Evolutionary conservation across 2,888 invertebrate genomes (phyloP), one percentile per base, ranked within the genome.

Genomic region (Syrista parreyssii): DNA sequence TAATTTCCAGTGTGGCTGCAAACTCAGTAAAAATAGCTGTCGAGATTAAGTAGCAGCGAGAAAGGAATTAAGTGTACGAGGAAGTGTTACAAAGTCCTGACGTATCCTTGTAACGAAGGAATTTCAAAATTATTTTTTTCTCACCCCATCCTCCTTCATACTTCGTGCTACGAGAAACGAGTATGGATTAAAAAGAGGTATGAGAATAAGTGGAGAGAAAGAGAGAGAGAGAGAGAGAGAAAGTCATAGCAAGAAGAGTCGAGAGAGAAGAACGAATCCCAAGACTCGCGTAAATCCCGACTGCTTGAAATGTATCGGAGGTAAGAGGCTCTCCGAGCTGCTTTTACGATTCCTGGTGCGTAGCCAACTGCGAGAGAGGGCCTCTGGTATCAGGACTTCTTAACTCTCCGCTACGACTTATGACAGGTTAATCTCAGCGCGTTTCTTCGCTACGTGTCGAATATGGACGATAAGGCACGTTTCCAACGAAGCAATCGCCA

Each of bases 381-480:
- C 74, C n/a, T 31, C 4, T 12, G 35, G 33, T 74, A 74, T 74
- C 33, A 33, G 36, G 30, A 36, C 36, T 77, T 77, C 77, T 77
- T 77, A 35, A 68, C 77, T 55, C 73, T 33, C 74, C 11, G 55
- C 40, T 68, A 77, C 74, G 73, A 77, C 77, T 74, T 77, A 77
- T 35, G 77, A 76, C 77, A 36, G 73, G 36, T 77, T 77, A 77
- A 77, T 77, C 77, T 74, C 74, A n/a, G 34, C 72, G 68, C 75
- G 82, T 71, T 71, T 71, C 71, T 71, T 23, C 71, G 71, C 71
- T 83, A 86, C 86, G 86, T 84, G 86, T 86, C 86, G 82, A 82
- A 79, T 78, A 79, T 78, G 80, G 15, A 80, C 84, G 88, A 88
- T 88, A 88, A 88, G 87, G 86, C 88, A 86, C 86, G 87, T 55